Base-by-base conservation (phyloP, 2,113 vertebrate species). In the Bolborhynchus lineola region DNA sequence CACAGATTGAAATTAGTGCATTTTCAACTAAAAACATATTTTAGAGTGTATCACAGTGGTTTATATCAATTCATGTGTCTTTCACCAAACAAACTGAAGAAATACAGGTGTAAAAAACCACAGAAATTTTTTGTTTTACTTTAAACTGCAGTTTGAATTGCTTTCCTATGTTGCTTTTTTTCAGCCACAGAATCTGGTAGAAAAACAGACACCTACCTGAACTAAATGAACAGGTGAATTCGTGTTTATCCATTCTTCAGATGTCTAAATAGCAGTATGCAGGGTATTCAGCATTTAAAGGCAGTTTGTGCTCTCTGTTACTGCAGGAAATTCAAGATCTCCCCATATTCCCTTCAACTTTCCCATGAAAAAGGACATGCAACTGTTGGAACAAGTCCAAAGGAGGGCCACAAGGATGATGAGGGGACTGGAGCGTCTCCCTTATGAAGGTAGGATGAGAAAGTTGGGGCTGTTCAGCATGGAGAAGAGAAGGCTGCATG, bases 251-350 rank as follows among this genome's bases (percentile, higher is more conserved):
- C 4, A 18, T 78, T 92, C 86, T 83, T 77, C 67, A 53, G 15
- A 18, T 70, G 19, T n/a, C 41, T 57, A 50, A 92, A 71, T 41
- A 55, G 53, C 25, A 41, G 52, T 26, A 57, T 0, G 0, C 6
- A 81, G 2, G 3, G 2, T 31, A 52, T 17, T 75, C 35, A 55
- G 11, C 24, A 53, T 78, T 86, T 81, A 77, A 75, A 94, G 21
- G 28, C 37, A 81, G 53, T n/a, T 74, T 29, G 46, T 46, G 11
- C 21, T 82, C 26, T 52, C 11, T 62, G 17, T 86, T 70, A 83
- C 46, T 84, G 19, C 19, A 65, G 33, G 10, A 86, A 67, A 86
- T 78, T 70, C 33, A 83, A 24, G 19, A 52, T 70, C 37, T 81
- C 55, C 23, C 4, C 7, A 17, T 57, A 53, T 13, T 52, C 20